These are phyloP conservation scores for Phortica magna DNA, from an alignment of 2,888 invertebrate species.

Conservation along the genomic window DNA sequence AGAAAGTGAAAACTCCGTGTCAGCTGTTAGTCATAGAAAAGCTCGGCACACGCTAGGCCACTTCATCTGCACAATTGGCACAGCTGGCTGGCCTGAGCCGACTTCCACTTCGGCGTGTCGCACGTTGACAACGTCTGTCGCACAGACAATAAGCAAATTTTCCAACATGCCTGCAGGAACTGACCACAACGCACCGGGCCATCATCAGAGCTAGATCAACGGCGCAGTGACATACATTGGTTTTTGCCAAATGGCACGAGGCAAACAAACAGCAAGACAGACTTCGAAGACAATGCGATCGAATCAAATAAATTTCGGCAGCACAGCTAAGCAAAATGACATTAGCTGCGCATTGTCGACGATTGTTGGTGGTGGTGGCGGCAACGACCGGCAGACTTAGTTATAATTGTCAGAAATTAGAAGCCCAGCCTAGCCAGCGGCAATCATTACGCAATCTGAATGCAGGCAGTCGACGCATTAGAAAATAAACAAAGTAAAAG, in stretches of 20 bases:
- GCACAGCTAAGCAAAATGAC: slow-evolving; percentile 45
- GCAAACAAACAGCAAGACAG: not conserved
- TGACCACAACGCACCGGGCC: slow-evolving; percentile 70
- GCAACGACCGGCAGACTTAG: not conserved
- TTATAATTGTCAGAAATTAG: not conserved
- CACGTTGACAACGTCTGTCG: slow-evolving; percentile 41
- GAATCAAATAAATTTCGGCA: slow-evolving; percentile 66
- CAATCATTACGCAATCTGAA: slow-evolving; percentile 65
- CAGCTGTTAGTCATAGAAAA: not conserved
- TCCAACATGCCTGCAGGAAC: slow-evolving; percentile 63
- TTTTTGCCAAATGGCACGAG: slow-evolving; percentile 25
- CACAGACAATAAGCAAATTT: slow-evolving; percentile 67
- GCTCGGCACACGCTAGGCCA: slow-evolving; percentile 33
- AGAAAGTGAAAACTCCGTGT: too few species aligned
- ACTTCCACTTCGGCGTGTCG: not conserved
- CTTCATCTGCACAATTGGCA: not conserved
- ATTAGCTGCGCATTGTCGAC: slow-evolving; percentile 55
- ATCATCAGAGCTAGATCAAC: slow-evolving; percentile 21
- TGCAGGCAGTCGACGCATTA: slow-evolving; percentile 1
- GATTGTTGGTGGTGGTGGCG: too few species aligned
- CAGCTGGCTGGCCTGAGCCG: too few species aligned
- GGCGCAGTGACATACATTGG: not conserved
- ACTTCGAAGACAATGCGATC: slow-evolving; percentile 1
- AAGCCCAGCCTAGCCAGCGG: slow-evolving; percentile 39
- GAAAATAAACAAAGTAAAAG: slow-evolving; percentile 56